Conservation (phyloP, 1,140 invertebrate species). For the Platyscapa corneri region DNA sequence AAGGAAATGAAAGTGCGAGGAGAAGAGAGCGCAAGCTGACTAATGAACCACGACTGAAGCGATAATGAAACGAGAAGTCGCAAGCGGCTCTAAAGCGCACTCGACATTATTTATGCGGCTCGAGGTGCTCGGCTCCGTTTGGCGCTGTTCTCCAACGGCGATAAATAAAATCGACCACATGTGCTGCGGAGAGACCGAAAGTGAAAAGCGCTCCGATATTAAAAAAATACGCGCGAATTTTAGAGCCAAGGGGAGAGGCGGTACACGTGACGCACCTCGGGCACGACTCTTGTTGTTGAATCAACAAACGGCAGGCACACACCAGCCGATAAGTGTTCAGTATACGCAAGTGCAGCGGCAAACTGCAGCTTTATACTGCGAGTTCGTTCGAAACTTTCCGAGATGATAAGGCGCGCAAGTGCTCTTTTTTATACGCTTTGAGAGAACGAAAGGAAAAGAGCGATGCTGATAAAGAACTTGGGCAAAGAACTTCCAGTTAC, state of each 20-base stretch:
- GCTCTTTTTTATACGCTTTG: background rate
- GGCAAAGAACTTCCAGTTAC: conserved; percentile 6
- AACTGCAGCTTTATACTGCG: background rate
- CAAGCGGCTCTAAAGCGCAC: background rate
- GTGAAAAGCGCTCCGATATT: conserved; percentile 18
- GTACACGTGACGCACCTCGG: background rate
- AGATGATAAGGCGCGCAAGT: conserved; percentile 24
- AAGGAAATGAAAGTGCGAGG: background rate
- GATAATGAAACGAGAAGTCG: conserved; percentile 40
- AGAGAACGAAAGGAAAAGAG: background rate
- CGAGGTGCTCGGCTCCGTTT: background rate
- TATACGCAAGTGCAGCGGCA: conserved; percentile 3
- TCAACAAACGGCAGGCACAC: conserved; percentile 18
- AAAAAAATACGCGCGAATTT: background rate
- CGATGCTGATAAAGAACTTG: conserved; percentile 39
- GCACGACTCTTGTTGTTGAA: background rate
- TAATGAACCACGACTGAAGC: conserved; percentile 35
- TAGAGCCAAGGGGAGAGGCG: background rate
- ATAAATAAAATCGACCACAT: conserved; percentile 9
- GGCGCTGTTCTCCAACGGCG: background rate
- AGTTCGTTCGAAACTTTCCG: conserved; percentile 29
- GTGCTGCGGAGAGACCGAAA: background rate
- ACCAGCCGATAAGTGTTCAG: conserved; percentile 15
- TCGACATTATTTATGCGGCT: conserved; percentile 13
- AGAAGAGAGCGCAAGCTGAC: background rate